Base-by-base conservation (phyloP, 2,113 vertebrate species). In the Melanerpes aurifrons region DNA sequence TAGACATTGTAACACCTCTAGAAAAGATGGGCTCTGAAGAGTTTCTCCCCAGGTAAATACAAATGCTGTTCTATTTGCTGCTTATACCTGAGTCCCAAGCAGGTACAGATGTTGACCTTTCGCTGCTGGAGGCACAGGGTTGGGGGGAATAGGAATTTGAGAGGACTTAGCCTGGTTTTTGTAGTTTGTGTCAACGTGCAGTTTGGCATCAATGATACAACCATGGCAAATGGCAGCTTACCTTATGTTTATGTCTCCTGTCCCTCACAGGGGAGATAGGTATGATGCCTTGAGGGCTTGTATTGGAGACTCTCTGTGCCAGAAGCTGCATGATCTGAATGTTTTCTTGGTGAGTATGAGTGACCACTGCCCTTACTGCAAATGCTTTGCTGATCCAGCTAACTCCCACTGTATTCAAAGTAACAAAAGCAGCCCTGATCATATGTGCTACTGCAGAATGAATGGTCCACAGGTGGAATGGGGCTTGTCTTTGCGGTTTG, bases 231-330 rank as follows among this genome's bases (percentile, higher is more conserved):
- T 28, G 32, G 37, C 31, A 77, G 12, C 29, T 78, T 88, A 35
- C 12, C n/a, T 69, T 92, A 17, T 90, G n/a, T 10, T 94, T 57
- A 76, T 94, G 45, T 56, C 15, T 29, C 21, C 19, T 93, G 1
- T 87, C 87, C 81, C 95, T 18, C 47, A 7, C 81, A 99, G 98
- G 84, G 99, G 99, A 19, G 99, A 99, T 87, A 98, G 99, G 54
- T 99, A 99, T 7, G 99, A 99, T 96, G 99, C 98, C 58, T 87
- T 99, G 90, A 97, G 99, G 92, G 98, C 98, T 71, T 99, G 99
- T 93, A 98, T 99, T 74, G 99, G 99, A 71, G 97, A 99, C 56
- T 97, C 98, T 43, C 94, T 99, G 94, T 99, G 98, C 95, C 96
- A 97, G 86, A 98, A 99, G 68, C 97, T 99, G 61, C 98, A 99